phyloP scores from a whole-genome alignment of 1,140 invertebrate species.

The Brachionus angularis region DNA sequence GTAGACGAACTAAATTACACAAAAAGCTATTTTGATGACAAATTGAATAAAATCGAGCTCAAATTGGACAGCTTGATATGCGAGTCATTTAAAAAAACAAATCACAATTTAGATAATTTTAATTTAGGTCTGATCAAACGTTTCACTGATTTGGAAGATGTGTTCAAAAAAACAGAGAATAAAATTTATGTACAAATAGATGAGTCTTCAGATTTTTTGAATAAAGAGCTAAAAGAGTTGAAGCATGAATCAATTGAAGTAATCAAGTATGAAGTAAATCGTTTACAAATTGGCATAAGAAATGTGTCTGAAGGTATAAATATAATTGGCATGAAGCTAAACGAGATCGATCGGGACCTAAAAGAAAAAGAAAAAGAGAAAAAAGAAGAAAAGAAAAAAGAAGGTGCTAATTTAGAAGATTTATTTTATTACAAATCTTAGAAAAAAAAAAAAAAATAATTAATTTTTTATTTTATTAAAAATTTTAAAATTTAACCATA shows the following conservation, averaged over 20 bases:
- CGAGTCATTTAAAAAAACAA: background rate
- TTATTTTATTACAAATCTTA: too few species aligned
- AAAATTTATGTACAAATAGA: constrained; percentile 25
- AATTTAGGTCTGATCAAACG: background rate
- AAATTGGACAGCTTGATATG: background rate
- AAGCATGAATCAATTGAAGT: constrained; percentile 17
- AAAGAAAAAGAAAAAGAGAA: too few species aligned
- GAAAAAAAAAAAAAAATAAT: too few species aligned
- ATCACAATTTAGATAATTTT: background rate
- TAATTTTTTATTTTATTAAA: too few species aligned
- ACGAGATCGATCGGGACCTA: too few species aligned
- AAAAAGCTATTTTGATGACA: constrained; percentile 31
- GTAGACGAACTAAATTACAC: constrained; percentile 7
- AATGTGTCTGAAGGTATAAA: constrained; percentile 11
- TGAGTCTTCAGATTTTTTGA: background rate
- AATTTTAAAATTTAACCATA: too few species aligned
- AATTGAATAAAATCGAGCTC: constrained; percentile 7
- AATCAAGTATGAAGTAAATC: constrained; percentile 19
- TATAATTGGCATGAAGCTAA: background rate
- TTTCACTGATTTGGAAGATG: background rate
- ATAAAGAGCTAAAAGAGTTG: constrained; percentile 12
- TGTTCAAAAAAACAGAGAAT: background rate
- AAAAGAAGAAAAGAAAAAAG: too few species aligned
- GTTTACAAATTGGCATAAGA: background rate
- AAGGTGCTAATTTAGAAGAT: too few species aligned